Conservation (phyloP, 2,888 invertebrate species). For the Chrysomela aeneicollis region DNA sequence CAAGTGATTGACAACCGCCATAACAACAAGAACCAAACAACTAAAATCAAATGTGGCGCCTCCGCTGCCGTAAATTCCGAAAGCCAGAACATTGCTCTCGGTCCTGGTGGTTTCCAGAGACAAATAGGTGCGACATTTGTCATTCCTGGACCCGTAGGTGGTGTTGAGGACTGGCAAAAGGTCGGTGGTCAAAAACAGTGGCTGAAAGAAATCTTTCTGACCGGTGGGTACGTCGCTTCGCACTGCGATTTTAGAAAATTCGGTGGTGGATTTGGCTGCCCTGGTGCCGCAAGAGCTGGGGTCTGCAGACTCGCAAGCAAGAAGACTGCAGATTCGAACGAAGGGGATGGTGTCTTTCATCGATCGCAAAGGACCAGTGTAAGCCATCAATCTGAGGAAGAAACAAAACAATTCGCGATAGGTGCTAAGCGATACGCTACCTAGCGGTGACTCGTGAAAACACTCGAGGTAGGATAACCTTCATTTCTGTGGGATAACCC, state of each 20-base stretch:
- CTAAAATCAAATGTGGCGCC: constrained; percentile 1
- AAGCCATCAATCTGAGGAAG: constrained; percentile 35
- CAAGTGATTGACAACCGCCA: not conserved
- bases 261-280: constrained; percentile 33
- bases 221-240: constrained; percentile 29
- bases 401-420: no score
- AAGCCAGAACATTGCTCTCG: constrained; percentile 36
- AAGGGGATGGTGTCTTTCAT: constrained; percentile 14
- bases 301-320: constrained; percentile 42
- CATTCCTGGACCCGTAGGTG: constrained; percentile 33
- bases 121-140: constrained; percentile 22
- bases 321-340: constrained; percentile 42
- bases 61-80: constrained; percentile 38
- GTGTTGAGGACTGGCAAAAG: constrained; percentile 40
- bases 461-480: no score
- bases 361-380: constrained; percentile 33
- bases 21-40: not conserved
- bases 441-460: no score
- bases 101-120: constrained; percentile 24
- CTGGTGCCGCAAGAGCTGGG: constrained; percentile 42
- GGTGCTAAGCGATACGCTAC: no score
- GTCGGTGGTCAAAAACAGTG: constrained; percentile 41
- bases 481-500: no score
- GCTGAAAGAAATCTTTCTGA: constrained; percentile 39
- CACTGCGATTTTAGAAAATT: constrained; percentile 42